phyloP scores from a whole-genome alignment of 1,140 invertebrate genomes.

The Mylabris phalerata region DNA sequence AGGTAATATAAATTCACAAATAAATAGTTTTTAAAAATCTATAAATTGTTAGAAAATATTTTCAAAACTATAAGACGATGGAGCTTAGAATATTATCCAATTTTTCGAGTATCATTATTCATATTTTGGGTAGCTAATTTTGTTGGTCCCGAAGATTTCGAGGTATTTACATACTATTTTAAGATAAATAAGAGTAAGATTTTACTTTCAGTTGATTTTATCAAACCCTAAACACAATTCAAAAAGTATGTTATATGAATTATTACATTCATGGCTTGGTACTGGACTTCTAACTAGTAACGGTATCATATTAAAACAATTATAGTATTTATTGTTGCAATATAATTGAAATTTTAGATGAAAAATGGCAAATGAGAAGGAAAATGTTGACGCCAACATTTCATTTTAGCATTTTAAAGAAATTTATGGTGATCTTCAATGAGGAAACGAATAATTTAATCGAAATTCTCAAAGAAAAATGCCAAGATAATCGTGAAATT shows the following conservation, averaged over 20 bases:
- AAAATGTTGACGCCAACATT: slow-evolving; percentile 71
- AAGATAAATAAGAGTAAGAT: background rate
- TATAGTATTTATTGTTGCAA: background rate
- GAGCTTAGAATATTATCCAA: background rate
- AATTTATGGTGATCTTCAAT: slow-evolving; percentile 59
- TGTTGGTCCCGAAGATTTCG: slow-evolving; percentile 5
- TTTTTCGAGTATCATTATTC: background rate
- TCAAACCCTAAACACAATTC: slow-evolving; percentile 1
- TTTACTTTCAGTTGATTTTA: slow-evolving; percentile 1
- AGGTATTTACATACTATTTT: background rate
- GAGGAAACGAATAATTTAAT: slow-evolving; percentile 52
- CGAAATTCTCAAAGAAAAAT: slow-evolving; percentile 43
- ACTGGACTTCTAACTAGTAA: slow-evolving; percentile 56
- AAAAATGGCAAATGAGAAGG: slow-evolving; percentile 58
- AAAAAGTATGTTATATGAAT: slow-evolving; percentile 1
- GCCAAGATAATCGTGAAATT: slow-evolving; percentile 35
- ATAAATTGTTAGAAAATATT: background rate
- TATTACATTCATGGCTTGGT: slow-evolving; percentile 51
- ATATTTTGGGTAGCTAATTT: background rate
- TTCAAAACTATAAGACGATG: background rate
- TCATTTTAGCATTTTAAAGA: slow-evolving; percentile 68
- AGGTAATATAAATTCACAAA: background rate
- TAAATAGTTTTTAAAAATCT: no score
- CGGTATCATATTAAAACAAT: background rate
- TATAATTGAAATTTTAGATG: slow-evolving; percentile 41